Base-by-base conservation (phyloP, 92 coral and sea anemone species). In the Pocillopora grandis region DNA sequence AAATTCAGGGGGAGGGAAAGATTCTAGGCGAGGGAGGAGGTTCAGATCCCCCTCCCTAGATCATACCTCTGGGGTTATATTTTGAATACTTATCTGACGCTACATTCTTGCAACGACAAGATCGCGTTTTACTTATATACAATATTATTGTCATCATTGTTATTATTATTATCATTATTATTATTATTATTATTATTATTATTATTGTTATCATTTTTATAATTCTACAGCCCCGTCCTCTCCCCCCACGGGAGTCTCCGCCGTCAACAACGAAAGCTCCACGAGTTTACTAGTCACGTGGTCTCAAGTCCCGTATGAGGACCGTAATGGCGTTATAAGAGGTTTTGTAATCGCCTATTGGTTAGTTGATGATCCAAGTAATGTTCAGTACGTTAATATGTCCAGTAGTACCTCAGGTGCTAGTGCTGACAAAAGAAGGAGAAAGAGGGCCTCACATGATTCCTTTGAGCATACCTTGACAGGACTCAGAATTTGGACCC, bases 401-500 rank as follows among this genome's bases (percentile, higher is more conserved):
- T 11, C 70, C 64, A 74, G 63, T 57, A 62, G 6, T 23, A 11
- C 15, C 36, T 14, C 74, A 36, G 13, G n/a, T 36, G n/a, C 12
- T 14, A 69, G 14, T 59, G 62, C 0, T 12, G 10, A 3, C 2
- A 12, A 3, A 1, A 12, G 81, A 83, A 72, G 65, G 72, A 16
- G 77, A 78, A 65, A 73, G 21, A 20, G 71, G 80, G 76, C 77
- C 11, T 21, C 72, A 8, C 76, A 31, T 21, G 31, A 61, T 55
- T 73, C 83, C 10, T 92, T 72, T 75, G 49, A 68, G 77, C 76
- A 74, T 62, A 86, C 87, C 55, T 27, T 92, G 73, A 81, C 83
- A 5, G 88, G 90, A 2, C 76, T 92, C 35, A 10, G 68, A 62
- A 87, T 87, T 65, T 92, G 95, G 95, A 89, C 91, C 19, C 85